Percentiles rank a stretch among this genome's conserved stretches.
These are phyloP conservation scores for Odontothrips loti DNA, from an alignment of 2,888 invertebrate genomes.

Conservation along the genomic window DNA sequence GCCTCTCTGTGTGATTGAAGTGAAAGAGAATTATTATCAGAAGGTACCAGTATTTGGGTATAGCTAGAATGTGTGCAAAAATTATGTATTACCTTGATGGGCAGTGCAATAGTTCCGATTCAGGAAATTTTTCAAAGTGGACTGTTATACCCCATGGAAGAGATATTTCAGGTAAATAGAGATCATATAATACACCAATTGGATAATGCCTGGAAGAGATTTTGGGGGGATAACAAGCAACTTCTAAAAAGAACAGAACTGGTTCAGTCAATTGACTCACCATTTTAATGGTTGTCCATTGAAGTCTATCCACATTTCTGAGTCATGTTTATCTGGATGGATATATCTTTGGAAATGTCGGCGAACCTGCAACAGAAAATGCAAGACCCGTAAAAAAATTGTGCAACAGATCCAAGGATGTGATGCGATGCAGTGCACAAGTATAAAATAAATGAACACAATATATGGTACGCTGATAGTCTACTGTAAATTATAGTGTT, in stretches of 20 bases:
- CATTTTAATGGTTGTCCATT: slow-evolving; percentile 89
- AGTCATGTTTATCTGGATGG: slow-evolving; percentile 72
- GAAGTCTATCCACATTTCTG: slow-evolving; percentile 92
- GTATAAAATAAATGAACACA: neutral
- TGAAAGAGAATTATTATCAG: neutral
- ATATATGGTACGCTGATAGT: too few species aligned
- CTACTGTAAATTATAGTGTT: too few species aligned
- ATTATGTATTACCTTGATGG: slow-evolving; percentile 63
- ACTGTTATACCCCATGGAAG: slow-evolving; percentile 92
- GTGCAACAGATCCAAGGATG: too few species aligned
- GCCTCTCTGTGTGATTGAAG: slow-evolving; percentile 64
- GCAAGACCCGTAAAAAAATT: neutral
- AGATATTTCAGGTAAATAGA: slow-evolving; percentile 63
- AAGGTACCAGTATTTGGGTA: neutral
- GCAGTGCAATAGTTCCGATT: slow-evolving; percentile 80
- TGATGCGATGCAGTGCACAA: too few species aligned
- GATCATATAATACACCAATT: slow-evolving; percentile 85
- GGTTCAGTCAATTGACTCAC: slow-evolving; percentile 44
- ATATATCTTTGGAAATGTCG: slow-evolving; percentile 83
- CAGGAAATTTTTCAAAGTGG: slow-evolving; percentile 93
- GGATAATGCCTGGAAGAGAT: slow-evolving; percentile 55
- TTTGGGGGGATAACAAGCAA: neutral
- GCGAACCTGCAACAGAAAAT: slow-evolving; percentile 59
- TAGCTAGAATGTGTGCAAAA: neutral
- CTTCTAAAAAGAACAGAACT: neutral